Evolutionary conservation across 1,140 invertebrate genomes (phyloP), one percentile per base, ranked within the genome.

Genomic region (Pomacea maculata): DNA sequence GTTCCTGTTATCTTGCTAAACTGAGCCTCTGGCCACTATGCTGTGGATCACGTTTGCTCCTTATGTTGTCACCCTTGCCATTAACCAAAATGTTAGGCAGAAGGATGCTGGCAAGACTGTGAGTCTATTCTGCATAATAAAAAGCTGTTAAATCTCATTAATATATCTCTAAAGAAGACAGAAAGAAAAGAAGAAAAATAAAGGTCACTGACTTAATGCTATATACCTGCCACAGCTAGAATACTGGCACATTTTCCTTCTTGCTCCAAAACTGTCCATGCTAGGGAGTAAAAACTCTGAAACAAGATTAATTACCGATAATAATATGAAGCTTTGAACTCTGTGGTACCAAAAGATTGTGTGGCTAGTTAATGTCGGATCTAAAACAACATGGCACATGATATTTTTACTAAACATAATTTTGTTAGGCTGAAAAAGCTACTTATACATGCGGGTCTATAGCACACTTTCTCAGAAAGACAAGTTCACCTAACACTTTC

Each of bases 281-380:
- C 90, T 55, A 93, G 78, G 7, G 91, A 86, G 82, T 92, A 93
- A 63, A 93, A 91, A 78, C 89, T 88, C 87, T 92, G 83, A 67
- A 83, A 75, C 79, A 34, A 85, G 17, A 73, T 73, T 52, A 73
- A 21, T 45, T 45, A 75, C 34, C 19, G 29, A 29, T 73, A 70
- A 82, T 3, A 72, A 21, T 1, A 73, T 25, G 21, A 70, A 70
- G 34, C n/a, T 15, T 15, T 15, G 34, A 70, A 70, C 34, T 70
- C 12, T 29, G 34, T 17, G 21, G 11, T 21, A 70, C 12, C 68
- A 70, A 45, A 21, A 29, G 34, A 45, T 45, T 45, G 34, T 45
- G 34, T 45, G 34, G 6, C 34, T 45, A 45, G 34, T 45, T 6
- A 45, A 45, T 70, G 12, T 21, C 12, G 11, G 21, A 70, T 29